Evolutionary conservation across 2,888 invertebrate genomes (phyloP).

Genomic region (Mythimna ferrago): DNA sequence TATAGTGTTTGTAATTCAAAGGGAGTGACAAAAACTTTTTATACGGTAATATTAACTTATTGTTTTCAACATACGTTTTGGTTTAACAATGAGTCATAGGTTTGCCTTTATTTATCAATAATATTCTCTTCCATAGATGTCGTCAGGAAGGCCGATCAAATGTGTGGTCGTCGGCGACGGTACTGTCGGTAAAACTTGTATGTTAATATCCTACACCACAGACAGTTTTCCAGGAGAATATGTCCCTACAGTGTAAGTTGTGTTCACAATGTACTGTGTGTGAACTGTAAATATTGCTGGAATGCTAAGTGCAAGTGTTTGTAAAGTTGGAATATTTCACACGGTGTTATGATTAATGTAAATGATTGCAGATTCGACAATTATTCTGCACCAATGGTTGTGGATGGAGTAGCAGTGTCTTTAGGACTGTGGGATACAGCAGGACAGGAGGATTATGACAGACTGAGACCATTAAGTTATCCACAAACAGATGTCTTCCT

Average conservation of each 20-base stretch:
- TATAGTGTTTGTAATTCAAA: slow-evolving; percentile 56
- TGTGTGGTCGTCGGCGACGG: slow-evolving; percentile 98
- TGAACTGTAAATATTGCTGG: slow-evolving; percentile 29
- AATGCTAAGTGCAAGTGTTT: slow-evolving; percentile 5
- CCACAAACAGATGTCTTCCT: slow-evolving; percentile 99
- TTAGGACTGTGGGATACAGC: slow-evolving; percentile 99
- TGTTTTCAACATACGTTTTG: slow-evolving; percentile 74
- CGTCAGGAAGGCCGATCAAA: slow-evolving; percentile 97
- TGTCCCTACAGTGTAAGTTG: slow-evolving; percentile 97
- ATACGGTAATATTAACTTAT: slow-evolving; percentile 66
- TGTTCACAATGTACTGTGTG: slow-evolving; percentile 40
- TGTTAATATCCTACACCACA: slow-evolving; percentile 98
- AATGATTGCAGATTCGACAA: slow-evolving; percentile 96
- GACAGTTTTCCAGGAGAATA: slow-evolving; percentile 98
- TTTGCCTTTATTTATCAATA: slow-evolving; percentile 81
- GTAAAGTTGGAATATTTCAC: slow-evolving; percentile 11
- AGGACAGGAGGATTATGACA: slow-evolving; percentile 99
- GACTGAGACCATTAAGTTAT: slow-evolving; percentile 98
- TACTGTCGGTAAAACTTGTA: slow-evolving; percentile 98
- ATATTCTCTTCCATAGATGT: slow-evolving; percentile 92
- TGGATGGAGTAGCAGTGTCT: slow-evolving; percentile 99
- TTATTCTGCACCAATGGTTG: slow-evolving; percentile 99
- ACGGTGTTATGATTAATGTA: slow-evolving; percentile 15
- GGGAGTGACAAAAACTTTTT: slow-evolving; percentile 50
- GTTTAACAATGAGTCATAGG: slow-evolving; percentile 85